Percentiles rank a stretch among this genome's conserved stretches.
Evolutionary conservation across 2,797 vertebrate species (phyloP).

Genomic region (Phalloptychus januarius): DNA sequence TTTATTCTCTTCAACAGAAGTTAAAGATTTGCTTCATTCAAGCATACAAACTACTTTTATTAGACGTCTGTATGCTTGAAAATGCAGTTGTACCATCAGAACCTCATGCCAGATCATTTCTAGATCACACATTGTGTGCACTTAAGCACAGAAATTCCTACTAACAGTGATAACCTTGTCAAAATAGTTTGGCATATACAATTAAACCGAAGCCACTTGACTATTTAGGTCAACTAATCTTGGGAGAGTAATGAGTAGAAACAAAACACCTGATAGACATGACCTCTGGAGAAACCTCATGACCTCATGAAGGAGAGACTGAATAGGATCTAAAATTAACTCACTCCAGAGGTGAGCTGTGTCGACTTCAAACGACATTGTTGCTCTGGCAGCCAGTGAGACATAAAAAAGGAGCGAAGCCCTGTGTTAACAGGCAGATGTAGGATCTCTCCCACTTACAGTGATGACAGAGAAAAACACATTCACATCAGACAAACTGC

Average conservation of each 20-base stretch:
- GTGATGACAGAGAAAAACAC: conserved; percentile 66
- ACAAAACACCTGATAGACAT: conserved; percentile 15
- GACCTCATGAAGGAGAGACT: conserved; percentile 36
- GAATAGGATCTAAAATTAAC: conserved; percentile 33
- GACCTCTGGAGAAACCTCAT: conserved; percentile 28
- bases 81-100: background rate
- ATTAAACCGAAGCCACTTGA: background rate
- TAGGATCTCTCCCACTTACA: conserved; percentile 52
- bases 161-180: background rate
- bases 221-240: background rate
- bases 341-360: conserved; percentile 29
- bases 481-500: conserved; percentile 66
- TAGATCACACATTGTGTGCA: background rate
- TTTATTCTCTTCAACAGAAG: background rate
- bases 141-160: background rate
- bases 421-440: conserved; percentile 54
- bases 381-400: conserved; percentile 29
- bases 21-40: background rate
- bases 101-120: background rate
- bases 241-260: background rate
- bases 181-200: background rate
- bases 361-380: conserved; percentile 54
- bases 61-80: background rate
- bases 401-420: conserved; percentile 27
- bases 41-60: background rate